phyloP scores from a whole-genome alignment of 2,113 vertebrate species.

The Coryphaenoides rupestris region DNA sequence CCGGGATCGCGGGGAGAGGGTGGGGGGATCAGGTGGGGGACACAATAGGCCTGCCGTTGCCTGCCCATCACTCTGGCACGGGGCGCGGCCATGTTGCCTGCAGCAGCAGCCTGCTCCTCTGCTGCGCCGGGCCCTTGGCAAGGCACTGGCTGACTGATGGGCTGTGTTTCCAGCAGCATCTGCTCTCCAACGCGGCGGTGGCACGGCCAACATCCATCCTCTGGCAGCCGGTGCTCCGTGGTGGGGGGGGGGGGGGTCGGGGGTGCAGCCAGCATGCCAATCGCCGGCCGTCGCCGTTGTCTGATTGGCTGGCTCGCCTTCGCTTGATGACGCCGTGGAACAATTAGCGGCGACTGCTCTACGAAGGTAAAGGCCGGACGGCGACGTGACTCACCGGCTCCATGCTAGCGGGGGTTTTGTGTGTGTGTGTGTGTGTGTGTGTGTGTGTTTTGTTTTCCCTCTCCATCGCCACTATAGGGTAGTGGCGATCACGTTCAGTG shows the following conservation, averaged over 20 bases:
- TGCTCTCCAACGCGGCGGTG: conserved; percentile 50
- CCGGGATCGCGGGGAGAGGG: conserved; percentile 38
- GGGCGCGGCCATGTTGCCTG: conserved; percentile 30
- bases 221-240: conserved; percentile 31
- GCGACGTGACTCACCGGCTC: background rate
- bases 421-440: too few relatives aligned
- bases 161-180: conserved; percentile 61
- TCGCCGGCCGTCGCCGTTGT: conserved; percentile 3
- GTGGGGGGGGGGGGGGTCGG: conserved; percentile 11
- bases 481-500: conserved; percentile 54
- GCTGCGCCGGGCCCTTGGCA: conserved; percentile 45
- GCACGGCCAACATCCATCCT: conserved; percentile 39
- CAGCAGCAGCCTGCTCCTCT: conserved; percentile 23
- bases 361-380: conserved; percentile 15
- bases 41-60: conserved; percentile 43
- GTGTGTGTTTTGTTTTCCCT: background rate
- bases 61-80: conserved; percentile 23
- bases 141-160: conserved; percentile 56
- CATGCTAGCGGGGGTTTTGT: background rate
- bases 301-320: conserved; percentile 20
- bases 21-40: conserved; percentile 43
- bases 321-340: conserved; percentile 23
- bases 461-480: conserved; percentile 43
- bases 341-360: conserved; percentile 34
- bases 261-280: background rate